Evolutionary conservation across 2,888 invertebrate species (phyloP).

Genomic region (Campaea margaritaria): DNA sequence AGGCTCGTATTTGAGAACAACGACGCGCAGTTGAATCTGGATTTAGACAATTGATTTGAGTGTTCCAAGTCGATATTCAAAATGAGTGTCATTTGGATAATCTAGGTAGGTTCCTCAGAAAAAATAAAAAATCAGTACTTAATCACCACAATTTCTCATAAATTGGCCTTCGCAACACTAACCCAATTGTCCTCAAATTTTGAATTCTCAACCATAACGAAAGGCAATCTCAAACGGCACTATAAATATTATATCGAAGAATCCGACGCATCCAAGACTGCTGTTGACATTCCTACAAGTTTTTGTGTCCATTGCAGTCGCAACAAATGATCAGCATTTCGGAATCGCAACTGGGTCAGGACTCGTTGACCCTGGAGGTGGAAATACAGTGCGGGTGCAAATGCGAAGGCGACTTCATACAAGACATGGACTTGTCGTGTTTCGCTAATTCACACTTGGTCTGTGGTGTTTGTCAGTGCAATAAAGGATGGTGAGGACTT

Average conservation of each 20-base stretch:
- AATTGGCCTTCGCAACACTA: too few species aligned
- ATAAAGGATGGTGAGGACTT: constrained; percentile 84
- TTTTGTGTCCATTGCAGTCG: constrained; percentile 53
- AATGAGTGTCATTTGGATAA: too few species aligned
- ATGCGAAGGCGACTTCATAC: constrained; percentile 75
- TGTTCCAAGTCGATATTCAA: too few species aligned
- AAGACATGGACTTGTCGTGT: constrained; percentile 65
- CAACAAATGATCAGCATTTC: constrained; percentile 86
- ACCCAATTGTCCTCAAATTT: background rate
- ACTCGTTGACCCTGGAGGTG: constrained; percentile 88
- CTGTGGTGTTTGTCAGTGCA: constrained; percentile 88
- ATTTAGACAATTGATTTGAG: too few species aligned
- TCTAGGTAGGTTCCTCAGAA: too few species aligned
- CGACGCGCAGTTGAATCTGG: too few species aligned
- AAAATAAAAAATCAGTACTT: too few species aligned
- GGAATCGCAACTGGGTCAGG: constrained; percentile 91
- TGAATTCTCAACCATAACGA: background rate
- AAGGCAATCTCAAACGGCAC: constrained; percentile 17
- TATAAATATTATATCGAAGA: background rate
- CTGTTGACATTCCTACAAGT: constrained; percentile 21
- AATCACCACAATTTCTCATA: too few species aligned
- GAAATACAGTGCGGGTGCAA: constrained; percentile 91
- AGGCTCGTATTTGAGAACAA: too few species aligned
- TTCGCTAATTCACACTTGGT: constrained; percentile 83
- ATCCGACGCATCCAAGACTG: constrained; percentile 8